These are phyloP conservation scores for Diorhabda elongata DNA, from an alignment of 1,140 invertebrate genomes.

Conservation along the genomic window DNA sequence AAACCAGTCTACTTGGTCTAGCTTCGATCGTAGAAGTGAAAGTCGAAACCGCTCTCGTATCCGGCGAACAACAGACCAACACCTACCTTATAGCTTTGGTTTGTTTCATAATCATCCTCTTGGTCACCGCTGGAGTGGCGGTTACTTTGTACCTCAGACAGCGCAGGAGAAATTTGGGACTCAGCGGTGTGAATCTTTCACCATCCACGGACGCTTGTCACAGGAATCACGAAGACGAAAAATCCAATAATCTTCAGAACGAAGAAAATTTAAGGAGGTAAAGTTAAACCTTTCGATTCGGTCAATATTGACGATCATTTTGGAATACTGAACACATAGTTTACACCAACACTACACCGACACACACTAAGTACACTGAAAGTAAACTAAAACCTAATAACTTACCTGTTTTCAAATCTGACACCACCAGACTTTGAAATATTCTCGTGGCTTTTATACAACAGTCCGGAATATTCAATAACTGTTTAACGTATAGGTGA, in stretches of 20 bases:
- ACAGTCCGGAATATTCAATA: too few relatives aligned
- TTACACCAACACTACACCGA: too few relatives aligned
- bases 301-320: too few relatives aligned
- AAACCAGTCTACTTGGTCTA: slow-evolving; percentile 59
- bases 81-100: slow-evolving; percentile 50
- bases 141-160: slow-evolving; percentile 52
- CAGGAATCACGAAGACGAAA: slow-evolving; percentile 74
- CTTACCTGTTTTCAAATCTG: too few relatives aligned
- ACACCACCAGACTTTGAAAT: too few relatives aligned
- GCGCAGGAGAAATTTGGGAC: slow-evolving; percentile 51
- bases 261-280: slow-evolving; percentile 72
- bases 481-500: too few relatives aligned
- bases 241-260: slow-evolving; percentile 84
- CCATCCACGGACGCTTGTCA: slow-evolving; percentile 56
- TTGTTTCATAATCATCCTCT: slow-evolving; percentile 53
- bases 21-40: slow-evolving; percentile 76
- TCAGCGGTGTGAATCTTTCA: slow-evolving; percentile 53
- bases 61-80: slow-evolving; percentile 53
- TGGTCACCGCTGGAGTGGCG: slow-evolving; percentile 49
- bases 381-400: too few relatives aligned
- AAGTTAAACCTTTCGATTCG: background rate
- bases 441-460: too few relatives aligned
- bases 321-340: too few relatives aligned
- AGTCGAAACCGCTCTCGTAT: slow-evolving; percentile 65
- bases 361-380: too few relatives aligned